phyloP scores from a whole-genome alignment of 2,888 invertebrate species.

The Mylabris sibirica region DNA sequence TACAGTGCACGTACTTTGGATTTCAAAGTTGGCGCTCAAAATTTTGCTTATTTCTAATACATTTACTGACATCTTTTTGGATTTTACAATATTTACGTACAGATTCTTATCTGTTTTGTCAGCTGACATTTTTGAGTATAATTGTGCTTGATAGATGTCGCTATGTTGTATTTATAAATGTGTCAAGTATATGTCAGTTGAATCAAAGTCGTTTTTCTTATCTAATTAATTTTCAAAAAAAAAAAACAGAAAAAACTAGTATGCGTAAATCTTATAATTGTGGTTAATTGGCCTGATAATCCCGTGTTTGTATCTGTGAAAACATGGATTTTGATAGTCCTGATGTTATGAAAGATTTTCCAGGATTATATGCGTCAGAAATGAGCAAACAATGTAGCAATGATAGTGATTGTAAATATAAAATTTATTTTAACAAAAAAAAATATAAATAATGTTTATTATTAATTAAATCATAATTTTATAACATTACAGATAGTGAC shows the following conservation, averaged over 20 bases:
- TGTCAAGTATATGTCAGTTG: not conserved
- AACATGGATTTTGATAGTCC: constrained; percentile 86
- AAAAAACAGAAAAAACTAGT: not conserved
- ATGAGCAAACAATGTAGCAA: constrained; percentile 74
- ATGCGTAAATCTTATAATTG: not conserved
- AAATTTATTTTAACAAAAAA: constrained; percentile 7
- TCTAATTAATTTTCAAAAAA: not conserved
- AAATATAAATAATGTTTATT: constrained; percentile 18
- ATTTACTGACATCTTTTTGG: no score
- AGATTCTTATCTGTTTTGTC: no score
- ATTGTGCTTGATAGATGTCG: no score
- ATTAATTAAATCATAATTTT: constrained; percentile 19
- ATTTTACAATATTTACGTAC: no score
- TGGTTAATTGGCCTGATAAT: not conserved
- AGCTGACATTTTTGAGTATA: no score
- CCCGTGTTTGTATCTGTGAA: not conserved
- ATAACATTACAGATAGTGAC: constrained; percentile 73
- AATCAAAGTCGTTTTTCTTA: not conserved
- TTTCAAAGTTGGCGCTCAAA: no score
- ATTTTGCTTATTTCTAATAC: no score
- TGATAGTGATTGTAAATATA: constrained; percentile 81
- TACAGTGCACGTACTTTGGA: no score
- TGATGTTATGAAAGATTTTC: constrained; percentile 90
- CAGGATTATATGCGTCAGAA: constrained; percentile 86
- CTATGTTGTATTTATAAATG: not conserved